Evolutionary conservation across 2,113 vertebrate genomes (phyloP).

Genomic region (Lagenorhynchus albirostris): DNA sequence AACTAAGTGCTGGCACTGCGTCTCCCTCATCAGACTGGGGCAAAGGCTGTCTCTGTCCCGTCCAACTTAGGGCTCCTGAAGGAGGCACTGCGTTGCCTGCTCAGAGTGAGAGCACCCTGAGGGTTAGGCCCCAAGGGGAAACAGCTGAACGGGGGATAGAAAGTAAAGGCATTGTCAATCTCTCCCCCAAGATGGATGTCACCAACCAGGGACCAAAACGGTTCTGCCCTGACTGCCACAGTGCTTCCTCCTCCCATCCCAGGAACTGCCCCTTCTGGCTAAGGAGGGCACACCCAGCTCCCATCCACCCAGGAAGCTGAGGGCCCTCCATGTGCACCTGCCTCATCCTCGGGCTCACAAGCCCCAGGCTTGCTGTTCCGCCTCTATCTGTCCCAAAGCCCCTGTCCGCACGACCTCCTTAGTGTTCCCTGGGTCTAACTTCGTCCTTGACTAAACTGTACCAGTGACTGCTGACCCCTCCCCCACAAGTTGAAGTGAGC

Average conservation of each 20-base stretch:
- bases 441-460: not conserved
- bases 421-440: not conserved
- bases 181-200: not conserved
- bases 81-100: not conserved
- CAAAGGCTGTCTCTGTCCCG: not conserved
- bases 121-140: not conserved
- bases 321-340: too few relatives aligned
- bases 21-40: not conserved
- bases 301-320: accelerated
- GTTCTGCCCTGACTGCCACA: not conserved
- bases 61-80: not conserved
- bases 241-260: not conserved
- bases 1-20: accelerated
- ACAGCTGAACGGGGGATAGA: not conserved
- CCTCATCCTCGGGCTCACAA: not conserved
- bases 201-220: not conserved
- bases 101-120: not conserved
- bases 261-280: not conserved
- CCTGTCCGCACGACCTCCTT: not conserved
- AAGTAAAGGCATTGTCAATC: not conserved
- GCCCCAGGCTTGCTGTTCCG: not conserved
- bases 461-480: not conserved
- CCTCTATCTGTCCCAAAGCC: not conserved
- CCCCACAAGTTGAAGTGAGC: not conserved
- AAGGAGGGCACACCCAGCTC: not conserved